Evolutionary conservation across 2,113 vertebrate species (phyloP).

Genomic region (Oreochromis niloticus): DNA sequence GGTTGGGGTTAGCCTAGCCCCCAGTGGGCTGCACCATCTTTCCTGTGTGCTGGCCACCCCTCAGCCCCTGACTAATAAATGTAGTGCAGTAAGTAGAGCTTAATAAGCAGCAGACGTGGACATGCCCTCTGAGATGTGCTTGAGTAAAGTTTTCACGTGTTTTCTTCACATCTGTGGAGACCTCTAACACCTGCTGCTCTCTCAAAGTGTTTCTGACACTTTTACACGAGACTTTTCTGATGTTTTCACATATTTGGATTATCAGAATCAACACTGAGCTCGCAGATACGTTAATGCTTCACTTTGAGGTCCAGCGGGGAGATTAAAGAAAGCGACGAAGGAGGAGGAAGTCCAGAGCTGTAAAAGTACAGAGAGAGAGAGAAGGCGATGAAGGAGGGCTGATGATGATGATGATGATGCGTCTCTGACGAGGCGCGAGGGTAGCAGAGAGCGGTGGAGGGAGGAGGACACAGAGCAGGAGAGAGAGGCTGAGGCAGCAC

Average conservation of each 20-base stretch:
- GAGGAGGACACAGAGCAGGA: background rate
- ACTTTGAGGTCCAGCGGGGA: rapidly evolving
- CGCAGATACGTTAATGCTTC: background rate
- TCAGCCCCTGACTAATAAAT: background rate
- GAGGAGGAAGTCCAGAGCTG: background rate
- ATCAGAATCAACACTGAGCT: background rate
- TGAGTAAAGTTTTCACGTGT: rapidly evolving
- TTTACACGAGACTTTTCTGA: background rate
- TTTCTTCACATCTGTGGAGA: background rate
- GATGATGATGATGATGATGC: slow-evolving; percentile 17
- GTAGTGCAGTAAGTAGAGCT: background rate
- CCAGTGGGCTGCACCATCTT: background rate
- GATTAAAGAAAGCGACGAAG: rapidly evolving
- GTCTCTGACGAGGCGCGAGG: slow-evolving; percentile 14
- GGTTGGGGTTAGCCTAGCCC: background rate
- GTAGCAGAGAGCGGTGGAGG: background rate
- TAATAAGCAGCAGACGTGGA: background rate
- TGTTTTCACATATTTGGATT: background rate
- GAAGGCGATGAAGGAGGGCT: background rate
- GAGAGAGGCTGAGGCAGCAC: slow-evolving; percentile 27
- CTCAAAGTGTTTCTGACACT: background rate
- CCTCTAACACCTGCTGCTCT: background rate
- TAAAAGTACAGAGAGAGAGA: background rate
- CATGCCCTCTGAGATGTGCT: background rate
- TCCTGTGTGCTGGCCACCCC: rapidly evolving